Evolutionary conservation across 1,140 invertebrate species (phyloP), one percentile per base, ranked within the genome.

Genomic region (Dendrolimus kikuchii): DNA sequence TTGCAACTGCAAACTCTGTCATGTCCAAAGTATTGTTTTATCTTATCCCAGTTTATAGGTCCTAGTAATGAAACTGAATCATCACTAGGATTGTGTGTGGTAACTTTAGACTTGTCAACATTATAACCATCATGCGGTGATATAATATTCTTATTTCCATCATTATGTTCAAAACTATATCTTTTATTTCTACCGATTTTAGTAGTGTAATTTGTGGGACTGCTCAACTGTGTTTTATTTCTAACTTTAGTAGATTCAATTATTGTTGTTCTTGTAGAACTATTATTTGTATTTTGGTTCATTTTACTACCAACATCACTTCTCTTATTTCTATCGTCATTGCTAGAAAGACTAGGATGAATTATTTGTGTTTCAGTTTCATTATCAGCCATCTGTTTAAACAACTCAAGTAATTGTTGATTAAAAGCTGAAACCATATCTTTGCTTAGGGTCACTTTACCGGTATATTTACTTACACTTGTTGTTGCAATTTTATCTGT

Each of bases 1-100:
- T 62, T 61, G 55, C 77, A 79, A 10, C 62, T 63, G 53, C 76
- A 79, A 42, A 74, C 66, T 63, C 60, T 65, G 6, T 81, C 70
- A 50, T 73, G 58, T 4, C 66, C 64, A 51, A 84, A 76, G 50
- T 60, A 67, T 48, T 66, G 69, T 56, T 71, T 79, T 4, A 84
- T 9, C 5, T 51, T 38, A 8, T 72, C 57, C 73, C 73, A 81
- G 51, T 75, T 64, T 6, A 51, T 4, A 2, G 23, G 1, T 23
- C 23, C 23, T 23, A 23, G 23, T 23, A 23, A 23, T 23, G 23
- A 23, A 23, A 1, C 23, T 2, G 23, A 23, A 23, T 23, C 23
- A 2, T 23, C 23, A 23, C 23, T 23, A 23, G 23, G 3, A 23
- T 23, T 23, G 23, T 23, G 23, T 23, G 23, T 23, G 23, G 23